phyloP scores from a whole-genome alignment of 2,797 vertebrate species.

The Oryzias dopingdopingensis region DNA sequence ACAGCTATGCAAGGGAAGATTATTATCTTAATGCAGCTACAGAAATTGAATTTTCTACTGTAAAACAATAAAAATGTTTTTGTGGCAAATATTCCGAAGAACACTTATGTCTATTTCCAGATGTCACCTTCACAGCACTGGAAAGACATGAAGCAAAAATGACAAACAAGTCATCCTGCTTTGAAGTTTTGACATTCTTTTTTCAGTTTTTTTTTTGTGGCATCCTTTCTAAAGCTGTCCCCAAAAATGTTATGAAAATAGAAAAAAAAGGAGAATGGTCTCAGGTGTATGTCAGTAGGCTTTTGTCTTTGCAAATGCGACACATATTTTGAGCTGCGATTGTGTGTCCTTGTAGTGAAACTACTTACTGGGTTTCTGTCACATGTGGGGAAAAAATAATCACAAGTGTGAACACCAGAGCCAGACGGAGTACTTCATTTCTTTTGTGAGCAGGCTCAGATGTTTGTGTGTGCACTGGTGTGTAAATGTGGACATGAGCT shows the following conservation, averaged over 20 bases:
- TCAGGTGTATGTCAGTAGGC: slow-evolving; percentile 5
- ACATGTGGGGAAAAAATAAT: slow-evolving; percentile 12
- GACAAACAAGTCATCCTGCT: slow-evolving; percentile 7
- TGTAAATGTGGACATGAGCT: slow-evolving; percentile 36
- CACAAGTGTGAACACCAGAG: slow-evolving; percentile 41
- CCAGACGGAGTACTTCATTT: slow-evolving; percentile 18
- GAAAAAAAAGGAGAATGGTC: background rate
- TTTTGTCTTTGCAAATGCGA: background rate
- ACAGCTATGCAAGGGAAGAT: slow-evolving; percentile 1
- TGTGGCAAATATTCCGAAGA: slow-evolving; percentile 14
- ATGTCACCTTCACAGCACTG: slow-evolving; percentile 2
- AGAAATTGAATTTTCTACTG: no score
- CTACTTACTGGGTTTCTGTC: slow-evolving; percentile 1
- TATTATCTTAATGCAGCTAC: background rate
- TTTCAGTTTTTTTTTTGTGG: background rate
- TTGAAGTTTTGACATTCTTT: slow-evolving; percentile 21
- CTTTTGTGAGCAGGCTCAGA: slow-evolving; percentile 44
- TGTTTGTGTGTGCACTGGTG: slow-evolving; percentile 35
- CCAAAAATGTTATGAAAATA: slow-evolving; percentile 3
- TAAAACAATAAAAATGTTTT: background rate
- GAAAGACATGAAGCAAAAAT: slow-evolving; percentile 22
- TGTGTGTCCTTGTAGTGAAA: slow-evolving; percentile 4
- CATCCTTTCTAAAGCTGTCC: background rate
- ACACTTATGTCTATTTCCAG: slow-evolving; percentile 21
- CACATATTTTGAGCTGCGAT: slow-evolving; percentile 4